Percentiles rank a stretch among this genome's conserved stretches.
Conservation (phyloP, 2,113 vertebrate species). For the Melanocharis versteri region DNA sequence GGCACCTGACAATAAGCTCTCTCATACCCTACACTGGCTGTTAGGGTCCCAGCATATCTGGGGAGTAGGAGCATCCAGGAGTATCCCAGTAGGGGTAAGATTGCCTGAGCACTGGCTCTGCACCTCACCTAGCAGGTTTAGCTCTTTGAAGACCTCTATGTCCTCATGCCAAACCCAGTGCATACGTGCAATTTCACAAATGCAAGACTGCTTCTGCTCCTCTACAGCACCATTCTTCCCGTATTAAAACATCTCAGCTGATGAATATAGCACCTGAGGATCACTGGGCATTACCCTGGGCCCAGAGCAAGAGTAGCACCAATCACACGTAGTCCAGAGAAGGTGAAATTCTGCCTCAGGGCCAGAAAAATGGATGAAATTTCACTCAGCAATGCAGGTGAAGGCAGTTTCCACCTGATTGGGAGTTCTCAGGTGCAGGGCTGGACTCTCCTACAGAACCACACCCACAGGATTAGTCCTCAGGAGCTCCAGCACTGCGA, state of each 20-base stretch:
- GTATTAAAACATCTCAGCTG: neutral
- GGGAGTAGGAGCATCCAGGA: neutral
- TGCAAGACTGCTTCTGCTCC: neutral
- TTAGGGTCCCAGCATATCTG: neutral
- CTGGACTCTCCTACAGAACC: neutral
- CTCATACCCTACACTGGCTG: neutral
- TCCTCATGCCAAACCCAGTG: neutral
- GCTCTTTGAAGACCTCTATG: neutral
- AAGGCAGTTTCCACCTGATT: neutral
- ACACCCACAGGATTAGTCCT: neutral
- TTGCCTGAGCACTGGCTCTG: neutral
- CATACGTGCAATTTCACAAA: neutral
- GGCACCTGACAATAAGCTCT: neutral
- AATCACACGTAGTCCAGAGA: neutral
- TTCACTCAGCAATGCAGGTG: neutral
- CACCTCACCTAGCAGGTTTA: neutral
- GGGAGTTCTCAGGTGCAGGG: neutral
- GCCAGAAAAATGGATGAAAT: neutral
- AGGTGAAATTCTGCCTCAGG: neutral
- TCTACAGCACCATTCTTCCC: neutral
- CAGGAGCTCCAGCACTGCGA: neutral
- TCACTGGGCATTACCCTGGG: no score
- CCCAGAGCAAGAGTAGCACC: neutral
- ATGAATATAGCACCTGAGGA: neutral
- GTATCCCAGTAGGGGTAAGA: neutral